A percentile compares a stretch with the other conserved stretches of the same genome.
These are phyloP conservation scores for Vandiemenella viatica DNA, from an alignment of 2,888 invertebrate species.

Conservation along the genomic window DNA sequence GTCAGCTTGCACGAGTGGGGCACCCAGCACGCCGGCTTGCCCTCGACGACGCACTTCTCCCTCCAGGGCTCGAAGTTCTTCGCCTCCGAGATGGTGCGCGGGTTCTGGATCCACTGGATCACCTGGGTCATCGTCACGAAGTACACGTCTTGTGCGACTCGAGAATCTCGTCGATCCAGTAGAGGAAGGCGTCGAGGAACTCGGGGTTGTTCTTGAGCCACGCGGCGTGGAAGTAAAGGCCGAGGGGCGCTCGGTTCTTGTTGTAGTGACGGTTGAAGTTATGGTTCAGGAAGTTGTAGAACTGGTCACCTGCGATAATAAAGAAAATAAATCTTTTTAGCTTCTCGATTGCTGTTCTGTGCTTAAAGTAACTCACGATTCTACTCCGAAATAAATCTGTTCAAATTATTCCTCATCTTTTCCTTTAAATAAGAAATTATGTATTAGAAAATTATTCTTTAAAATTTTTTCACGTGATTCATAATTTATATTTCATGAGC, in stretches of 20 bases:
- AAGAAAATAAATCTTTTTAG: too few species aligned
- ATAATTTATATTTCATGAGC: too few species aligned
- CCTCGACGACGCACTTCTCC: constrained; percentile 84
- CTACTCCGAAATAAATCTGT: too few species aligned
- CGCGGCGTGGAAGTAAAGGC: constrained; percentile 85
- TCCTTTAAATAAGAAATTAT: too few species aligned
- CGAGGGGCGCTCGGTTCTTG: constrained; percentile 75
- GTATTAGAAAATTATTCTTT: too few species aligned
- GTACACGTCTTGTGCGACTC: constrained; percentile 80
- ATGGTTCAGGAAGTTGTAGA: constrained; percentile 86
- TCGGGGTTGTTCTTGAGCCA: constrained; percentile 89
- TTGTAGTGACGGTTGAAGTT: constrained; percentile 87
- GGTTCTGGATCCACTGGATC: constrained; percentile 91
- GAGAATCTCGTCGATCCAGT: constrained; percentile 82
- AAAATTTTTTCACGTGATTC: too few species aligned
- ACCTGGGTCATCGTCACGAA: constrained; percentile 94
- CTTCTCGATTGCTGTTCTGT: too few species aligned
- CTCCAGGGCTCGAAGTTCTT: constrained; percentile 90
- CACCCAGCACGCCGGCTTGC: constrained; percentile 68
- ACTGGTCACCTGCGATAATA: constrained; percentile 56
- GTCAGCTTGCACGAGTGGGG: constrained; percentile 83
- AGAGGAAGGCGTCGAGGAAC: constrained; percentile 79
- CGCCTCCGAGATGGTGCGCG: constrained; percentile 64
- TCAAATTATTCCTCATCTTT: too few species aligned
- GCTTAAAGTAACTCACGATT: too few species aligned